A percentile compares a stretch with the other conserved stretches of the same genome.
Evolutionary conservation across 2,888 invertebrate species (phyloP).

Genomic region (Cyclophora albipunctata): DNA sequence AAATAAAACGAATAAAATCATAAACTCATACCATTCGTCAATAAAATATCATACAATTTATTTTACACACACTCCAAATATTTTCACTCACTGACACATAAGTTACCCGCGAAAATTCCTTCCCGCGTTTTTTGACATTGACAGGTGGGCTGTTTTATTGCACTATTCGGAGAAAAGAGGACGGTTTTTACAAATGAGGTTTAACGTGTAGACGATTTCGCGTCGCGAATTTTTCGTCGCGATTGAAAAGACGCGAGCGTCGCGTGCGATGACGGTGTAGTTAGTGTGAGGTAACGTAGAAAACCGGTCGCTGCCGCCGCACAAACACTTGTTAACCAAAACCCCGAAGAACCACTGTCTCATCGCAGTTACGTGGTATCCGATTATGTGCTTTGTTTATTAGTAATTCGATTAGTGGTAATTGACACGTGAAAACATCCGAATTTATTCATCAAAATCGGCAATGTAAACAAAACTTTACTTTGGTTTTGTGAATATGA

Average conservation of each 20-base stretch:
- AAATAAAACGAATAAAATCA: conserved; percentile 29
- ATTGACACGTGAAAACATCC: not conserved
- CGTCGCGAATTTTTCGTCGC: conserved; percentile 55
- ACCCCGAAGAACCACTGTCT: conserved; percentile 11
- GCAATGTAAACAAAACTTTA: not conserved
- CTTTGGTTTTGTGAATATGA: no score
- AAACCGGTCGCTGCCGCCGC: conserved; percentile 39
- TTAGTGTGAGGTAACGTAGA: conserved; percentile 50
- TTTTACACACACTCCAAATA: conserved; percentile 25
- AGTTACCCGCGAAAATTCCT: conserved; percentile 9
- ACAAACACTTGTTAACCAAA: conserved; percentile 17
- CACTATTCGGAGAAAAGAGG: conserved; percentile 16
- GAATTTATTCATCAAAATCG: not conserved
- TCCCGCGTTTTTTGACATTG: conserved; percentile 15
- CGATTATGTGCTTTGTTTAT: conserved; percentile 12
- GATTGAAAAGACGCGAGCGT: conserved; percentile 57
- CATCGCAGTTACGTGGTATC: conserved; percentile 19
- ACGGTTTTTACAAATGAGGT: conserved; percentile 5
- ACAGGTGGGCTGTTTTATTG: conserved; percentile 19
- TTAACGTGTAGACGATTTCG: conserved; percentile 38
- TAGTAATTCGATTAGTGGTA: conserved; percentile 6
- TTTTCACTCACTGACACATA: no score
- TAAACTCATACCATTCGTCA: conserved; percentile 42
- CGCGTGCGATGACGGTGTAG: conserved; percentile 53
- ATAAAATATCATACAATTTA: conserved; percentile 21